A percentile compares a stretch with the other conserved stretches of the same genome.
phyloP scores from a whole-genome alignment of 2,797 vertebrate genomes.

The Scomberomorus guttatus region DNA sequence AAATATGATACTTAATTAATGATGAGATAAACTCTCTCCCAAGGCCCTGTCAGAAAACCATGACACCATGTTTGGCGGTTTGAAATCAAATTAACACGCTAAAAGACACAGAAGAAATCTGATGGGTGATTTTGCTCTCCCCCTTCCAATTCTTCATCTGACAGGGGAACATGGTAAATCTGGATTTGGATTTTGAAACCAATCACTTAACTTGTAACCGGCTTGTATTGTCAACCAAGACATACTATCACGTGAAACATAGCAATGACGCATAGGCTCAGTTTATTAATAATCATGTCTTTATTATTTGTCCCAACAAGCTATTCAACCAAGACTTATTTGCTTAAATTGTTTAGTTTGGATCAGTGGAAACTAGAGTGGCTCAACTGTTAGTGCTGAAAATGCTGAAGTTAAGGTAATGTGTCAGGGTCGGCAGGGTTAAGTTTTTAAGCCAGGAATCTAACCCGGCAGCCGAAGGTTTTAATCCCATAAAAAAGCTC shows the following conservation, averaged over 20 bases:
- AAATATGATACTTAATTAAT: constrained; percentile 99
- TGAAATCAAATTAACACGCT: constrained; percentile 96
- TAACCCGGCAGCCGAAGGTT: too few species aligned
- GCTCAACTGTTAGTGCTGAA: too few species aligned
- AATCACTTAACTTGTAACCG: constrained; percentile 86
- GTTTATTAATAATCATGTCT: constrained; percentile 30
- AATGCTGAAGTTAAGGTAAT: not conserved
- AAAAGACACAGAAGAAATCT: constrained; percentile 72
- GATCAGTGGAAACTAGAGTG: too few species aligned
- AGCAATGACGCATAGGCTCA: not conserved
- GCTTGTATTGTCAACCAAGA: constrained; percentile 26
- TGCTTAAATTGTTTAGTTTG: too few species aligned
- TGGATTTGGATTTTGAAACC: constrained; percentile 89
- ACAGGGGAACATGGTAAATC: constrained; percentile 89
- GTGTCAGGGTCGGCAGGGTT: not conserved
- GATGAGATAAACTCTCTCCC: constrained; percentile 99
- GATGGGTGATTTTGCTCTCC: constrained; percentile 86
- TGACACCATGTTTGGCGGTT: constrained; percentile 99
- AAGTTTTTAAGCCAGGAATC: too few species aligned
- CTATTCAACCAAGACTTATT: too few species aligned
- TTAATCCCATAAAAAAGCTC: not conserved
- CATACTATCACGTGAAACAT: not conserved
- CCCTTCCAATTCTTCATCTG: constrained; percentile 88
- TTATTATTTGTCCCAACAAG: not conserved
- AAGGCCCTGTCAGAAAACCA: constrained; percentile 98